Evolutionary conservation across 2,888 invertebrate genomes (phyloP).

Genomic region (Aphodius granarius): DNA sequence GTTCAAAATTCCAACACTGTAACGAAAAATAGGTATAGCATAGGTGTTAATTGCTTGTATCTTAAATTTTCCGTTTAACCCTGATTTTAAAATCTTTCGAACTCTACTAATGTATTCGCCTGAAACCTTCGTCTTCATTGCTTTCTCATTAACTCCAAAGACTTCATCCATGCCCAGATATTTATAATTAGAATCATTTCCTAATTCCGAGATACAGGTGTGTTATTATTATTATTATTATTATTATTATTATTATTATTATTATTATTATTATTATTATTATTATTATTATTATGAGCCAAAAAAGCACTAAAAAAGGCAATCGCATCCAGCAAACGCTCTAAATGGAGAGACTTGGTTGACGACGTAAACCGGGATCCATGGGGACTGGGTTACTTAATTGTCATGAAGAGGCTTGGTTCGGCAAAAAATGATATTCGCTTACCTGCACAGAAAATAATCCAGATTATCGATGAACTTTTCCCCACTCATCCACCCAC

Average conservation of each 20-base stretch:
- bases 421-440: neutral
- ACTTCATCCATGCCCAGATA: too few species aligned
- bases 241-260: too few species aligned
- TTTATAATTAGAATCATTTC: too few species aligned
- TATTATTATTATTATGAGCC: too few species aligned
- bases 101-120: neutral
- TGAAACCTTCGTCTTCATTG: too few species aligned
- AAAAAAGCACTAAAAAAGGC: conserved; percentile 11
- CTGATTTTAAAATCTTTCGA: neutral
- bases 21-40: neutral
- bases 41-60: neutral
- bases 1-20: neutral
- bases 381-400: conserved; percentile 16
- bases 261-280: too few species aligned
- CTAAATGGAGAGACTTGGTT: conserved; percentile 6
- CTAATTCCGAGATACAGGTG: too few species aligned
- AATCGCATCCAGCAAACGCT: neutral
- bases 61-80: neutral
- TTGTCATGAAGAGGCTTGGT: neutral
- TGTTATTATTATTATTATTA: too few species aligned
- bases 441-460: neutral
- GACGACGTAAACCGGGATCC: conserved; percentile 8
- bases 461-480: neutral
- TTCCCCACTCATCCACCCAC: neutral
- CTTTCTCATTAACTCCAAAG: too few species aligned